A percentile compares a stretch with the other conserved stretches of the same genome.
Conservation (phyloP, 1,140 invertebrate genomes). For the Papilio machaon region DNA sequence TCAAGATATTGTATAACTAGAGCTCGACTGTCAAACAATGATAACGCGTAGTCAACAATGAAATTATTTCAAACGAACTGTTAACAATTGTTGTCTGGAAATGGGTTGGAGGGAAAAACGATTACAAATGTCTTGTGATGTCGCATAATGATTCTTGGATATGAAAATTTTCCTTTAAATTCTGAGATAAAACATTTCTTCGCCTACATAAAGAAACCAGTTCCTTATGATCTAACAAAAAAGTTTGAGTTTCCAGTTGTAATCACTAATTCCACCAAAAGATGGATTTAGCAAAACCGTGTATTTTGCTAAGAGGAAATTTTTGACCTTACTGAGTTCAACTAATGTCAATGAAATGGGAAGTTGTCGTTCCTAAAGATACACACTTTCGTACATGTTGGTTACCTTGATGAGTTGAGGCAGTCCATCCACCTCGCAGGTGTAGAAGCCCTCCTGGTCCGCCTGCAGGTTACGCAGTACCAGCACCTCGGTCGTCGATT, state of each 20-base stretch:
- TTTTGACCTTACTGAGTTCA: neutral
- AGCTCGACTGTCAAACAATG: conserved; percentile 1
- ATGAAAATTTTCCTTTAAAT: neutral
- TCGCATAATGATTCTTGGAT: neutral
- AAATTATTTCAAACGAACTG: conserved; percentile 15
- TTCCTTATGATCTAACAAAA: neutral
- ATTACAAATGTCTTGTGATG: neutral
- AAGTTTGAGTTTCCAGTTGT: too few species aligned
- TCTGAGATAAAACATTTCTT: neutral
- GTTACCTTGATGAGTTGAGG: conserved; percentile 56
- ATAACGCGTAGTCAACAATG: conserved; percentile 8
- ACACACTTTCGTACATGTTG: neutral
- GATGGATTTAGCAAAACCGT: too few species aligned
- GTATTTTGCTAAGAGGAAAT: neutral
- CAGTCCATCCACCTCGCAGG: conserved; percentile 58
- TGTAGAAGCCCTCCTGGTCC: conserved; percentile 62
- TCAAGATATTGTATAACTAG: neutral
- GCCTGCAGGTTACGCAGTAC: conserved; percentile 47
- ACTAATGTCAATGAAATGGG: too few species aligned
- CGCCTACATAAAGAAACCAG: neutral
- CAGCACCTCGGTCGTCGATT: conserved; percentile 54
- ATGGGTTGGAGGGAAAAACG: neutral
- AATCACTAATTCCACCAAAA: too few species aligned
- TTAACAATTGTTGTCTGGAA: neutral
- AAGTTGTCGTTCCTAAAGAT: too few species aligned